These are phyloP conservation scores for Palythoa grandiflora DNA, from an alignment of 92 coral and sea anemone species.

Conservation along the genomic window DNA sequence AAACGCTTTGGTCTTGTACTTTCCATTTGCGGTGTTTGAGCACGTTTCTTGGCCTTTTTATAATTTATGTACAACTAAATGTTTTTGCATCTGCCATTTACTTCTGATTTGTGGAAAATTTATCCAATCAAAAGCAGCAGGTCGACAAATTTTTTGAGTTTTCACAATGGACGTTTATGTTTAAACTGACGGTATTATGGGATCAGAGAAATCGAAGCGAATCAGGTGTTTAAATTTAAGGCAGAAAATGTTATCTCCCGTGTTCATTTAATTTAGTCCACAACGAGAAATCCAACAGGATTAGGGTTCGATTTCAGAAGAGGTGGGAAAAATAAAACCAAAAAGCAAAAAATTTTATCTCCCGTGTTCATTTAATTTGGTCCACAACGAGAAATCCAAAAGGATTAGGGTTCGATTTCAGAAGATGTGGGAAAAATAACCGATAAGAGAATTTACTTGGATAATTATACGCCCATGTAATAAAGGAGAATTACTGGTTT, in stretches of 20 bases:
- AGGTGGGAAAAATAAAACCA: neutral
- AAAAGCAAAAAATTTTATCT: neutral
- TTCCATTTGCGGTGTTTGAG: neutral
- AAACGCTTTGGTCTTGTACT: neutral
- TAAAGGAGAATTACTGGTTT: neutral
- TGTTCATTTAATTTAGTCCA: constrained; percentile 17
- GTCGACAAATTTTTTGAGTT: no score
- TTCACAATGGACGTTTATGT: neutral
- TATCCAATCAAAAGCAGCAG: neutral
- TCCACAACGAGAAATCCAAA: constrained; percentile 16
- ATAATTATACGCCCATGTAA: neutral
- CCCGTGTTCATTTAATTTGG: constrained; percentile 26
- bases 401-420: constrained; percentile 18
- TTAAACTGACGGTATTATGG: neutral
- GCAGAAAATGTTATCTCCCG: neutral
- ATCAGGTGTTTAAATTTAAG: neutral
- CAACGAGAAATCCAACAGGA: constrained; percentile 28
- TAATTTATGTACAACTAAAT: neutral
- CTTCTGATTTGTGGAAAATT: neutral
- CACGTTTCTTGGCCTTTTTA: neutral
- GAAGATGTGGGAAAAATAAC: constrained; percentile 20
- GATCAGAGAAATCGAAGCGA: neutral
- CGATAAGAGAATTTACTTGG: constrained; percentile 13
- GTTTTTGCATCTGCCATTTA: neutral
- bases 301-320: constrained; percentile 25